Evolutionary conservation across 2,113 vertebrate genomes (phyloP).

Genomic region (Cygnus buccinator): DNA sequence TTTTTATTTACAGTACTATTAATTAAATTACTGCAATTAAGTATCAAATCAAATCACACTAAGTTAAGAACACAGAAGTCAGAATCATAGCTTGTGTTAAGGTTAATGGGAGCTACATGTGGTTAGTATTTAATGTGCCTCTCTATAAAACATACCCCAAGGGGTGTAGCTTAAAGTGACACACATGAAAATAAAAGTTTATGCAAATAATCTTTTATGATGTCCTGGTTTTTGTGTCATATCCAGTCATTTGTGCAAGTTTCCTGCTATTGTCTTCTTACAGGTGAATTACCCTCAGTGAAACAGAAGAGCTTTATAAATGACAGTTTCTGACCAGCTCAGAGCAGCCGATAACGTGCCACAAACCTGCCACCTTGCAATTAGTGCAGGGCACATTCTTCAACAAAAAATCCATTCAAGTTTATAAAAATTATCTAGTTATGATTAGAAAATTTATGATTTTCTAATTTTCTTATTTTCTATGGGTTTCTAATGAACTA

Average conservation of each 20-base stretch:
- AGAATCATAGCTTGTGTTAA: background rate
- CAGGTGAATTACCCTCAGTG: background rate
- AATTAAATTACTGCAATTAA: conserved; percentile 68
- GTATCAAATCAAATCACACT: conserved; percentile 28
- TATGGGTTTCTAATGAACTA: background rate
- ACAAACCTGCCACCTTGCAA: background rate
- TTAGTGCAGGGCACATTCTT: background rate
- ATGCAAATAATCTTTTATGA: background rate
- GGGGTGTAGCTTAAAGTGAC: background rate
- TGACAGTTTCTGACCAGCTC: background rate
- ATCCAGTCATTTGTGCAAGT: background rate
- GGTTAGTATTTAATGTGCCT: background rate
- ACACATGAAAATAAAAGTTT: background rate
- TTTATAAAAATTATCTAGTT: background rate
- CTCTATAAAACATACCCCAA: background rate
- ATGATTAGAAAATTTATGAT: background rate
- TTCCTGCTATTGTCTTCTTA: background rate
- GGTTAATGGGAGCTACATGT: conserved; percentile 7
- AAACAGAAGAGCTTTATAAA: background rate
- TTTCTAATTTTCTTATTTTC: background rate
- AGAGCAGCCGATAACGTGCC: background rate
- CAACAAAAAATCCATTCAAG: background rate
- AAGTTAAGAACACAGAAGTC: conserved; percentile 28
- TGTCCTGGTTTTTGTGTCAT: background rate
- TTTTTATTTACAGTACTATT: conserved; percentile 58